Conservation (phyloP, 2,888 invertebrate species). For the Artemia sp. region DNA sequence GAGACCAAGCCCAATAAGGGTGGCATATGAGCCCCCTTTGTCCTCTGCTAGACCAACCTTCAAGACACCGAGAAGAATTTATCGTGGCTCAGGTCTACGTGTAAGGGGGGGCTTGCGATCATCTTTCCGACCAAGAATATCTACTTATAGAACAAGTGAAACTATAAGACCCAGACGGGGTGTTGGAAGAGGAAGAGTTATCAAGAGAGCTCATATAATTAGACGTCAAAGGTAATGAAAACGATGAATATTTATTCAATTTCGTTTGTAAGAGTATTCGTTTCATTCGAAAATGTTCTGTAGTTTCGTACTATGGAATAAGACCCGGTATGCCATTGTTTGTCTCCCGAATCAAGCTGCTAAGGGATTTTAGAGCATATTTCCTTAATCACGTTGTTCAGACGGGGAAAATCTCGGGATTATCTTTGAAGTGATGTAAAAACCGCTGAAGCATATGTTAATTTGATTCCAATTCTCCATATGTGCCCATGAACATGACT, state of each 20-base stretch:
- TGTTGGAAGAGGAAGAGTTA: constrained; percentile 1
- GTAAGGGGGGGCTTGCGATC: neutral
- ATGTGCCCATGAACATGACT: too few relatives aligned
- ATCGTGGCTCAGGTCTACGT: neutral
- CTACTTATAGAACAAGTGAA: neutral
- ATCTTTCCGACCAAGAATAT: neutral
- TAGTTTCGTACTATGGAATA: too few relatives aligned
- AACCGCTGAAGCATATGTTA: too few relatives aligned
- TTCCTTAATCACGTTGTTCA: too few relatives aligned
- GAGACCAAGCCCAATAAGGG: neutral
- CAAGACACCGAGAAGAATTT: neutral
- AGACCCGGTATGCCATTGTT: too few relatives aligned
- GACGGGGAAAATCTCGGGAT: too few relatives aligned
- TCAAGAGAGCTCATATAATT: constrained; percentile 7
- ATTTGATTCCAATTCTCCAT: too few relatives aligned
- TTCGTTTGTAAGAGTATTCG: too few relatives aligned
- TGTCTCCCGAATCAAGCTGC: too few relatives aligned
- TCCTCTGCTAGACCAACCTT: neutral
- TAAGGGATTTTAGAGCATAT: too few relatives aligned
- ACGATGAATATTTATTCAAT: neutral
- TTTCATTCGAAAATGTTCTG: too few relatives aligned
- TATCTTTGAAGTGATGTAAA: too few relatives aligned
- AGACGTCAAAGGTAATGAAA: constrained; percentile 12
- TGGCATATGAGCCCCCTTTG: neutral
- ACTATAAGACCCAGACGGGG: neutral